These are phyloP conservation scores for Mycetomoellerius zeteki DNA, from an alignment of 1,140 invertebrate genomes.

Conservation along the genomic window DNA sequence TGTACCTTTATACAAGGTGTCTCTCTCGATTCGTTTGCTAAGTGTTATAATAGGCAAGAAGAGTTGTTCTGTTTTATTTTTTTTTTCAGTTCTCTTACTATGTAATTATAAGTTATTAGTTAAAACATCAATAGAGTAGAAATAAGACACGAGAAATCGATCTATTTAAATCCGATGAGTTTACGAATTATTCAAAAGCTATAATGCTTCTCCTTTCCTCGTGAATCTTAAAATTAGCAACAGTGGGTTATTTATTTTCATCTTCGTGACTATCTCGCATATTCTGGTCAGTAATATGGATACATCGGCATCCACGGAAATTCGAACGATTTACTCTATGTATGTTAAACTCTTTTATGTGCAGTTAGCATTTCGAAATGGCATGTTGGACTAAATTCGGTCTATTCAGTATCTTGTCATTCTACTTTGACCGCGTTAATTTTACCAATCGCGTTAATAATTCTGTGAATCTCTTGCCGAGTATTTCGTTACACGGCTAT, in stretches of 20 bases:
- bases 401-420: neutral
- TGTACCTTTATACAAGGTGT: slow-evolving; percentile 74
- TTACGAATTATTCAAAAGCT: neutral
- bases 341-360: neutral
- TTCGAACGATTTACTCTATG: neutral
- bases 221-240: slow-evolving; percentile 7
- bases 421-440: slow-evolving; percentile 5
- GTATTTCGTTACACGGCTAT: slow-evolving; percentile 21
- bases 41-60: neutral
- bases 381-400: slow-evolving; percentile 9
- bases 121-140: neutral
- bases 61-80: neutral
- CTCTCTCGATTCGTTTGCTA: slow-evolving; percentile 24
- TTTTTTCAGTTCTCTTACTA: neutral
- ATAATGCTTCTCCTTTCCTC: neutral
- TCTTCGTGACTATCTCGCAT: neutral
- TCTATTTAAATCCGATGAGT: neutral
- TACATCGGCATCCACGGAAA: slow-evolving; percentile 1
- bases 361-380: slow-evolving; percentile 2
- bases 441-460: slow-evolving; percentile 14
- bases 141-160: neutral
- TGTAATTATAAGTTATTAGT: neutral
- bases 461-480: neutral
- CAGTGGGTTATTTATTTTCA: neutral
- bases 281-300: neutral